Evolutionary conservation across 2,113 vertebrate species (phyloP).

Genomic region (Pseudolaguvia tuberculata): DNA sequence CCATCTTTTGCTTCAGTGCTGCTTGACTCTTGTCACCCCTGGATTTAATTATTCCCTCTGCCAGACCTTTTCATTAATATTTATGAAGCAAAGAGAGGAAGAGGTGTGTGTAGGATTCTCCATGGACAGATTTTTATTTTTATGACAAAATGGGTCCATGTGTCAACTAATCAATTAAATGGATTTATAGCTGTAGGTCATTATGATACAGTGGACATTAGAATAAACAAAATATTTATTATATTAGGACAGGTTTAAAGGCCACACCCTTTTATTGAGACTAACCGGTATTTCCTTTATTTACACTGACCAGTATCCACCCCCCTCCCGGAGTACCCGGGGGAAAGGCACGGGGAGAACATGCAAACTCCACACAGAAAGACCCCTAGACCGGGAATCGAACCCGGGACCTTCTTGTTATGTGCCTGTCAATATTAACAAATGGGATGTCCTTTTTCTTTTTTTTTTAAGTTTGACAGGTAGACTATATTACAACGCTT

Average conservation of each 20-base stretch:
- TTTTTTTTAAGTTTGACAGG: background rate
- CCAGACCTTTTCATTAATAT: slow-evolving; percentile 36
- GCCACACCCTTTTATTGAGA: background rate
- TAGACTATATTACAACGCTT: background rate
- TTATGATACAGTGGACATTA: background rate
- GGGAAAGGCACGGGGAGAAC: too few relatives aligned
- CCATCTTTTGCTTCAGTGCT: slow-evolving; percentile 20
- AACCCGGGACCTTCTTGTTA: too few relatives aligned
- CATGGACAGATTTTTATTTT: background rate
- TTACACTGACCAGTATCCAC: too few relatives aligned
- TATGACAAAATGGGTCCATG: background rate
- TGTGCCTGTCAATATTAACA: too few relatives aligned
- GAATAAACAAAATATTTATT: background rate
- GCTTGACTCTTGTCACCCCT: slow-evolving; percentile 22
- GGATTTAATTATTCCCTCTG: slow-evolving; percentile 37
- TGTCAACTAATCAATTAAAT: background rate
- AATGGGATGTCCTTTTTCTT: too few relatives aligned
- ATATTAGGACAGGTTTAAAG: background rate
- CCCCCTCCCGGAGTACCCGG: too few relatives aligned
- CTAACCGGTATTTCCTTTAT: too few relatives aligned
- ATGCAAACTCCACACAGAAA: background rate
- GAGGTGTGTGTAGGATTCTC: slow-evolving; percentile 22
- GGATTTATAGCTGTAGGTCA: background rate
- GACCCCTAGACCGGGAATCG: background rate
- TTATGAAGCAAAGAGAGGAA: slow-evolving; percentile 37